These are phyloP conservation scores for Channa maculata DNA, from an alignment of 2,113 vertebrate genomes.

Conservation along the genomic window DNA sequence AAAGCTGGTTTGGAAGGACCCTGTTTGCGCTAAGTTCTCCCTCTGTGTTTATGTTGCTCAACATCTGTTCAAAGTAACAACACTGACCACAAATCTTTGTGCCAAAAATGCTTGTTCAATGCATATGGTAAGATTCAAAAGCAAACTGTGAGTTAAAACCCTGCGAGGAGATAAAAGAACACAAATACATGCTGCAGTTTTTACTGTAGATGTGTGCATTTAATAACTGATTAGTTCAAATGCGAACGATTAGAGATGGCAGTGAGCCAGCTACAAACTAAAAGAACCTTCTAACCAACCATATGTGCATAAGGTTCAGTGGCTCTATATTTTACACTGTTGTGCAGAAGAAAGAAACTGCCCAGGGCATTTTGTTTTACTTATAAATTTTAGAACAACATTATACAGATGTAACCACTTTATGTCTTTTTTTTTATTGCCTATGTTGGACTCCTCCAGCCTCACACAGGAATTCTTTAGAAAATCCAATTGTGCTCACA, in stretches of 20 bases:
- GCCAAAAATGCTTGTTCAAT: slow-evolving; percentile 27
- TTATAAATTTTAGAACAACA: not conserved
- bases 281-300: slow-evolving; percentile 14
- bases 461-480: slow-evolving; percentile 3
- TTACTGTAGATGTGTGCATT: slow-evolving; percentile 1
- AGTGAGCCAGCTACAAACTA: not conserved
- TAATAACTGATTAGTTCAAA: not conserved
- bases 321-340: slow-evolving; percentile 19
- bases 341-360: slow-evolving; percentile 20
- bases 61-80: slow-evolving; percentile 67
- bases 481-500: not conserved
- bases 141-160: slow-evolving; percentile 2
- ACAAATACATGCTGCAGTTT: not conserved
- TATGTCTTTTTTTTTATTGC: slow-evolving; percentile 17
- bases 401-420: slow-evolving; percentile 20
- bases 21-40: slow-evolving; percentile 25
- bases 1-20: slow-evolving; percentile 27
- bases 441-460: not conserved
- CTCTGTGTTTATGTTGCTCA: slow-evolving; percentile 59
- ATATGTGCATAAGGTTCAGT: slow-evolving; percentile 8
- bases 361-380: slow-evolving; percentile 4
- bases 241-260: not conserved
- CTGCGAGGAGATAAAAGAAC: slow-evolving; percentile 12
- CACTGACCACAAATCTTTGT: slow-evolving; percentile 45
- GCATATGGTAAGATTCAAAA: slow-evolving; percentile 31